Percentiles rank a stretch among this genome's conserved stretches.
Conservation (phyloP, 2,888 invertebrate genomes). For the Bugulina stolonifera region DNA sequence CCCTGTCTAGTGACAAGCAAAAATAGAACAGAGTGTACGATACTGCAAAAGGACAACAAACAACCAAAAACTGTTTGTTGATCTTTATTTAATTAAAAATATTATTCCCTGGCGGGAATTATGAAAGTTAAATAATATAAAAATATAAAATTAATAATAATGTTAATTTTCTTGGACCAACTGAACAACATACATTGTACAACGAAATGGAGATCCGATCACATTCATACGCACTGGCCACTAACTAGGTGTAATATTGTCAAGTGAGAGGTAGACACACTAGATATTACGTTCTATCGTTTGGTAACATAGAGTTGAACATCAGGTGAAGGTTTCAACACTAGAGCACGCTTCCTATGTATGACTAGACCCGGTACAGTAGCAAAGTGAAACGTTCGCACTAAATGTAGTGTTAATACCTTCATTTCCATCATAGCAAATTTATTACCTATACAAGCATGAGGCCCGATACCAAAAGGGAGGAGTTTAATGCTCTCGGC, state of each 20-base stretch:
- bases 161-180: too few relatives aligned
- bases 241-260: too few relatives aligned
- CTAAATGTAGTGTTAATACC: slow-evolving; percentile 34
- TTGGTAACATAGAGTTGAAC: slow-evolving; percentile 1
- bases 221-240: too few relatives aligned
- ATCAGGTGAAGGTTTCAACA: not conserved
- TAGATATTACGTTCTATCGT: too few relatives aligned
- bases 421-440: slow-evolving; percentile 44
- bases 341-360: not conserved
- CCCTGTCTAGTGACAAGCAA: not conserved
- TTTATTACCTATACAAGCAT: slow-evolving; percentile 45
- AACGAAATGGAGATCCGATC: too few relatives aligned
- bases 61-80: not conserved
- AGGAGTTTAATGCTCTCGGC: slow-evolving; percentile 35
- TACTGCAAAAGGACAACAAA: too few relatives aligned
- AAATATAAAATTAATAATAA: too few relatives aligned
- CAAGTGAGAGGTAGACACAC: too few relatives aligned
- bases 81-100: not conserved
- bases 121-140: too few relatives aligned
- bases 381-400: slow-evolving; percentile 36
- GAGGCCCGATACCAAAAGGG: slow-evolving; percentile 41
- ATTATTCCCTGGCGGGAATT: too few relatives aligned
- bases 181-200: too few relatives aligned
- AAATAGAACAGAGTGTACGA: not conserved
- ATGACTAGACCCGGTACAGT: slow-evolving; percentile 33